Evolutionary conservation across 2,113 vertebrate species (phyloP).

Genomic region (Triplophysa rosa): DNA sequence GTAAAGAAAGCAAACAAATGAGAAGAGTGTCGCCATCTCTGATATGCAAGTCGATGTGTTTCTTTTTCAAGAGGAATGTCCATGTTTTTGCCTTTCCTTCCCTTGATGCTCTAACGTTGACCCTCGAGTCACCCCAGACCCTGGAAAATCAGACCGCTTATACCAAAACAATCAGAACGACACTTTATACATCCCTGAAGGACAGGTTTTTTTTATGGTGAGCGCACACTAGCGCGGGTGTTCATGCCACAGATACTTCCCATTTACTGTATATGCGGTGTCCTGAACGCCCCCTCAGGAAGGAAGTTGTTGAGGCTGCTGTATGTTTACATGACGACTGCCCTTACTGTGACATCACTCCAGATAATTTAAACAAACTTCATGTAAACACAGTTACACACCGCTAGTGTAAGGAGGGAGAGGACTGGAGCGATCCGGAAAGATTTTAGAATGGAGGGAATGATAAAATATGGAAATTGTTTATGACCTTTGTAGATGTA

Average conservation of each 20-base stretch:
- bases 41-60: conserved; percentile 25
- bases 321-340: conserved; percentile 39
- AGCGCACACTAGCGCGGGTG: background rate
- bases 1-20: conserved; percentile 33
- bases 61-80: conserved; percentile 25
- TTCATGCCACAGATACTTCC: conserved; percentile 15
- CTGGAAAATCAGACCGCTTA: conserved; percentile 18
- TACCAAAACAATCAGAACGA: conserved; percentile 23
- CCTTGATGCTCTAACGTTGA: conserved; percentile 7
- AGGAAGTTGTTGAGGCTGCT: conserved; percentile 40
- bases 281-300: conserved; percentile 10
- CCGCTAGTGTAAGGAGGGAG: background rate
- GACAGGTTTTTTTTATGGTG: conserved; percentile 11
- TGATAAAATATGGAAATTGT: conserved; percentile 4
- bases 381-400: conserved; percentile 11
- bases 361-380: conserved; percentile 27
- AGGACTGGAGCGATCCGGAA: background rate
- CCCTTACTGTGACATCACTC: conserved; percentile 22
- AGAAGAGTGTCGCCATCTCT: background rate
- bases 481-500: conserved; percentile 13
- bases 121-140: conserved; percentile 17
- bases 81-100: conserved; percentile 38
- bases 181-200: conserved; percentile 20
- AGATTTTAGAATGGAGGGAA: conserved; percentile 9
- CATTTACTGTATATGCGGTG: conserved; percentile 15